A percentile compares a stretch with the other conserved stretches of the same genome.
phyloP scores from a whole-genome alignment of 2,113 vertebrate species.

The Trematocara stigmaticum region DNA sequence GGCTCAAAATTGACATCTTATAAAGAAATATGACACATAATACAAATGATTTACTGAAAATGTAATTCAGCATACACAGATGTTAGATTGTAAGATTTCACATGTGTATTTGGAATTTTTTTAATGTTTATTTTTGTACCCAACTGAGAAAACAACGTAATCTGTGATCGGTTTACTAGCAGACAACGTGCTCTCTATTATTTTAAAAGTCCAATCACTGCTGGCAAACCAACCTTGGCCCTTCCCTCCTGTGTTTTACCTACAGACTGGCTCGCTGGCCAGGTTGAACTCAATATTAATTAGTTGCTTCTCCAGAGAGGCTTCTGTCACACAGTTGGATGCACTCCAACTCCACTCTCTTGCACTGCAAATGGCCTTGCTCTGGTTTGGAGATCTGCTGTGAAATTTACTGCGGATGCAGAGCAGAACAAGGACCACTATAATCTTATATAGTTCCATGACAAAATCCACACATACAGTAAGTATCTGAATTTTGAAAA shows the following conservation, averaged over 20 bases:
- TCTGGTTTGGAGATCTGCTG: neutral
- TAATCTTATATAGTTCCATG: neutral
- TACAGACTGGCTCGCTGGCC: neutral
- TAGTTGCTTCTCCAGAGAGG: neutral
- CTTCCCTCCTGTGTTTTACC: neutral
- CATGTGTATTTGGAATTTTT: neutral
- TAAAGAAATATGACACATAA: neutral
- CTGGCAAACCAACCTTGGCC: neutral
- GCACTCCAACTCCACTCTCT: neutral
- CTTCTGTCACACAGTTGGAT: neutral
- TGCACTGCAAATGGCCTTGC: neutral
- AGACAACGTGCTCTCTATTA: no score
- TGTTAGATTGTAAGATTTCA: neutral
- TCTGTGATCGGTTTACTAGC: neutral
- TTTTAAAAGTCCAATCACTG: neutral
- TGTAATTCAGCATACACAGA: neutral
- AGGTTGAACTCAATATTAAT: neutral
- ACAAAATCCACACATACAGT: neutral
- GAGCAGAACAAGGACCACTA: neutral
- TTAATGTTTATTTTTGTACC: neutral
- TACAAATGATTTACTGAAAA: neutral
- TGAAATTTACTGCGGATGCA: neutral
- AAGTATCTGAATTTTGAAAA: neutral
- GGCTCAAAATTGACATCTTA: neutral
- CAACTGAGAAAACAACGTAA: neutral